Evolutionary conservation across 2,113 vertebrate genomes (phyloP).

Genomic region (Naja naja): DNA sequence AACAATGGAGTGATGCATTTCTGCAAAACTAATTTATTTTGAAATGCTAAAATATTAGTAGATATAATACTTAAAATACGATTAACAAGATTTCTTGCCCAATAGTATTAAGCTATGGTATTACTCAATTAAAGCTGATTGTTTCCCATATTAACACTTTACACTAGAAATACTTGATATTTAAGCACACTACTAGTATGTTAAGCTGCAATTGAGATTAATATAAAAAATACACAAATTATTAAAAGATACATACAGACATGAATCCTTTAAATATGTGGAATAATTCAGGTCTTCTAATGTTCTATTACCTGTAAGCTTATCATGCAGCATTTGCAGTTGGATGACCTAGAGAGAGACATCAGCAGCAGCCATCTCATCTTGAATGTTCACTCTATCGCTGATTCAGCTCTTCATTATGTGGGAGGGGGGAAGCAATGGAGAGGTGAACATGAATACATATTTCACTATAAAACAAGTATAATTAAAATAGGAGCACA

Average conservation of each 20-base stretch:
- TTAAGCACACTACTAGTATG: constrained; percentile 59
- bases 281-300: constrained; percentile 70
- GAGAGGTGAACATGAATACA: constrained; percentile 64
- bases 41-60: constrained; percentile 29
- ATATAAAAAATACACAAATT: constrained; percentile 55
- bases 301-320: constrained; percentile 85
- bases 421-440: constrained; percentile 64
- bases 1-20: constrained; percentile 47
- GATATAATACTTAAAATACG: constrained; percentile 44
- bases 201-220: constrained; percentile 58
- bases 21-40: constrained; percentile 40
- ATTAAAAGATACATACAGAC: constrained; percentile 68
- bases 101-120: constrained; percentile 43
- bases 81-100: constrained; percentile 42
- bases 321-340: constrained; percentile 76
- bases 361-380: constrained; percentile 88
- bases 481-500: constrained; percentile 32
- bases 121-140: constrained; percentile 37
- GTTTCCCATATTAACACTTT: constrained; percentile 51
- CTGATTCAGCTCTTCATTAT: constrained; percentile 90
- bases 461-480: constrained; percentile 78
- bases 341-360: constrained; percentile 86
- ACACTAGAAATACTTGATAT: constrained; percentile 52
- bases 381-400: constrained; percentile 77
- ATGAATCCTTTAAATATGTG: constrained; percentile 65